These are phyloP conservation scores for Pseudomyrmex flavicornis DNA, from an alignment of 1,140 invertebrate species.

Conservation along the genomic window DNA sequence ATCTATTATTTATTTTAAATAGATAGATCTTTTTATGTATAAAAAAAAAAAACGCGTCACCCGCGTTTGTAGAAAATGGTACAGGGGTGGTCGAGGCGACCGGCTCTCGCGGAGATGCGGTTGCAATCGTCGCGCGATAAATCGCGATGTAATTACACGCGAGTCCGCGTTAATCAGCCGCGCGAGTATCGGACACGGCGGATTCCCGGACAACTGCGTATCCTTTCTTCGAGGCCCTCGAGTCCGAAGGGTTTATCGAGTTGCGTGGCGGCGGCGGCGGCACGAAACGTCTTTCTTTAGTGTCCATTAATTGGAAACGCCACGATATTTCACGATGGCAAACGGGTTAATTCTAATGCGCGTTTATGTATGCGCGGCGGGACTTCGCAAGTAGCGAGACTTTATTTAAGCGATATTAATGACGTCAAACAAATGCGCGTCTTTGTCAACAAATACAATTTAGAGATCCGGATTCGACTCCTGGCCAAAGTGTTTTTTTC, in stretches of 20 bases:
- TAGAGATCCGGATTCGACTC: neutral
- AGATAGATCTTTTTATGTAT: too few relatives aligned
- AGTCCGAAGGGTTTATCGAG: constrained; percentile 40
- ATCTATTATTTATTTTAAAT: too few relatives aligned
- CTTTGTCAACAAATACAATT: constrained; percentile 29
- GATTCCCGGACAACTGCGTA: constrained; percentile 44
- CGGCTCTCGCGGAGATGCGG: constrained; percentile 1
- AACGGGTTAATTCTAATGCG: constrained; percentile 65
- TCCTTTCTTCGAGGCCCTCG: constrained; percentile 40
- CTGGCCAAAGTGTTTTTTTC: too few relatives aligned
- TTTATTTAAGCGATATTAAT: constrained; percentile 55
- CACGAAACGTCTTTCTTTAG: constrained; percentile 57
- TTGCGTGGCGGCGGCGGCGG: constrained; percentile 19
- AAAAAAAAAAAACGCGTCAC: neutral
- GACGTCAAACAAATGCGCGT: constrained; percentile 18
- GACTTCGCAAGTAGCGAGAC: constrained; percentile 14
- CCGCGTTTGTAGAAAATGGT: neutral
- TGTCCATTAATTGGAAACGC: constrained; percentile 65
- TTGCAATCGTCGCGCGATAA: constrained; percentile 65
- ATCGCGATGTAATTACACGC: constrained; percentile 66
- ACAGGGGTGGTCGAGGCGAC: neutral
- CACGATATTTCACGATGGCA: constrained; percentile 44
- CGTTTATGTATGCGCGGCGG: constrained; percentile 14
- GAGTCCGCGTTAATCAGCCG: constrained; percentile 58
- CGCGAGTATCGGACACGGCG: constrained; percentile 39